Conservation (phyloP, 2,113 vertebrate genomes). For the Camelus bactrianus region DNA sequence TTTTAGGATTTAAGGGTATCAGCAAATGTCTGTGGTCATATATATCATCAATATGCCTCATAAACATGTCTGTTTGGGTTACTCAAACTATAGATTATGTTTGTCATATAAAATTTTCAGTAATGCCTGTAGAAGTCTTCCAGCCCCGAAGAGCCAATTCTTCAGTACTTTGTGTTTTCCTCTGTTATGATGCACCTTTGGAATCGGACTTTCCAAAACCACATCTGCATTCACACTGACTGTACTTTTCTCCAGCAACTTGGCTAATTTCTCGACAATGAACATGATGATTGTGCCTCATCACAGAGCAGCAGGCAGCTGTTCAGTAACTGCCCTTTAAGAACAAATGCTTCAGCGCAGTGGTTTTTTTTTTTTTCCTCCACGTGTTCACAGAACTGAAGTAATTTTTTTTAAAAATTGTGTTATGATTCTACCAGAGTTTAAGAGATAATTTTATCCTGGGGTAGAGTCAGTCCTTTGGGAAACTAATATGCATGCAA, state of each 20-base stretch:
- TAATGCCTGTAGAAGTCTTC: fast-evolving
- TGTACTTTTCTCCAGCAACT: not conserved
- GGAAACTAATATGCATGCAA: not conserved
- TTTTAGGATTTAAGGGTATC: not conserved
- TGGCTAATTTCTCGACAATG: not conserved
- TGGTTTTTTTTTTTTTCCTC: not conserved
- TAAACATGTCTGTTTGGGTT: not conserved
- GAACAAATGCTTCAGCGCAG: not conserved
- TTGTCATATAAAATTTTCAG: not conserved
- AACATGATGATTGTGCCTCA: fast-evolving
- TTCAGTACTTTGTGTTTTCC: not conserved
- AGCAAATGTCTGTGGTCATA: not conserved
- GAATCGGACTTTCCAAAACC: not conserved
- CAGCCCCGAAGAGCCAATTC: fast-evolving
- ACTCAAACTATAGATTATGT: not conserved
- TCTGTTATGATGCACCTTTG: not conserved
- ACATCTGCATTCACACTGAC: not conserved
- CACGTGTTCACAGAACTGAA: not conserved
- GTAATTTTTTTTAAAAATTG: not conserved
- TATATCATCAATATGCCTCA: not conserved
- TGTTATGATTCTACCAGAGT: slow-evolving; percentile 1
- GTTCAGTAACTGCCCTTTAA: not conserved
- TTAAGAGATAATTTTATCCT: slow-evolving; percentile 55
- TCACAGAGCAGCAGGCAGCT: not conserved
- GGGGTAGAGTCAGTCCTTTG: not conserved